Evolutionary conservation across 2,888 invertebrate genomes (phyloP).

Genomic region (Pachymerium ferrugineum): DNA sequence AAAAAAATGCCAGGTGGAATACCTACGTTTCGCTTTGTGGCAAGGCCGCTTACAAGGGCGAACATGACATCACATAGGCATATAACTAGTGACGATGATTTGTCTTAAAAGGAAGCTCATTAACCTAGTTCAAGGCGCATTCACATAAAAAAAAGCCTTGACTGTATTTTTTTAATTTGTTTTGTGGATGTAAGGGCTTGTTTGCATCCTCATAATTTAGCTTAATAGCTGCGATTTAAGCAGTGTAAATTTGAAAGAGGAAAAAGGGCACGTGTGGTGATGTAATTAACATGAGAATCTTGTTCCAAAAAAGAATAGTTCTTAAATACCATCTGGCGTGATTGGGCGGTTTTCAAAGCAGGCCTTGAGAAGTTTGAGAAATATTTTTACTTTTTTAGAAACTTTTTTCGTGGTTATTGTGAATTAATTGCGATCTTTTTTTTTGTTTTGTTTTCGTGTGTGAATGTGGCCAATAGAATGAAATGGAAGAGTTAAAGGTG

Average conservation of each 20-base stretch:
- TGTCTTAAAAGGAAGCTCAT: constrained; percentile 24
- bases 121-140: background rate
- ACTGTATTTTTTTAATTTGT: background rate
- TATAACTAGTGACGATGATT: background rate
- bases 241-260: background rate
- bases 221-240: background rate
- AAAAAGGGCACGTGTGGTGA: background rate
- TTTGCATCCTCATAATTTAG: too few species aligned
- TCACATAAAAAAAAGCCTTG: background rate
- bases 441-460: background rate
- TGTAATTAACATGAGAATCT: background rate
- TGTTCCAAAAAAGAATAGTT: background rate
- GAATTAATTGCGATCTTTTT: background rate
- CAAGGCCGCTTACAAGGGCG: constrained; percentile 17
- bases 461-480: constrained; percentile 17
- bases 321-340: background rate
- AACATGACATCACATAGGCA: background rate
- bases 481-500: constrained; percentile 2
- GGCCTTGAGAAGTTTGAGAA: background rate
- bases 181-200: too few species aligned
- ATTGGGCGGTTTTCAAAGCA: background rate
- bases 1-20: too few species aligned
- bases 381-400: background rate
- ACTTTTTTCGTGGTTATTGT: background rate
- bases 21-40: background rate